Conservation (phyloP, 2,797 vertebrate species). For the Poecilia gillii region DNA sequence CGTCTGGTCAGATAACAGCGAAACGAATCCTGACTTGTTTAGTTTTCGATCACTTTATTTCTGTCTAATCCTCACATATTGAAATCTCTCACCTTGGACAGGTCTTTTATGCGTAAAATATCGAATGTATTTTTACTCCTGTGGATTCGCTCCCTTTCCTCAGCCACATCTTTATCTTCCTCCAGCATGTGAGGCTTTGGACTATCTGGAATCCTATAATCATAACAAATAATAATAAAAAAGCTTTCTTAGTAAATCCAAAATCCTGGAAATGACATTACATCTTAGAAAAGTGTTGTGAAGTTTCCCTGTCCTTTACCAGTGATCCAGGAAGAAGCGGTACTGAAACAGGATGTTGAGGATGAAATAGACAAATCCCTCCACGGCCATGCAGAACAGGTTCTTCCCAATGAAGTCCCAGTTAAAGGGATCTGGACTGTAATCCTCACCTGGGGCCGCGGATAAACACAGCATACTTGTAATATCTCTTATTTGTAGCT, state of each 20-base stretch:
- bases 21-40: background rate
- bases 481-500: background rate
- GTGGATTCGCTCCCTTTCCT: slow-evolving; percentile 88
- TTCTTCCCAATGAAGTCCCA: slow-evolving; percentile 94
- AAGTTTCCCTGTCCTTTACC: slow-evolving; percentile 71
- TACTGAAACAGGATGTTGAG: slow-evolving; percentile 89
- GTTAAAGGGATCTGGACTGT: slow-evolving; percentile 85
- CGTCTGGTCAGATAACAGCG: slow-evolving; percentile 70
- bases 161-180: slow-evolving; percentile 90
- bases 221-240: background rate
- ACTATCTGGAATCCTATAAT: slow-evolving; percentile 80
- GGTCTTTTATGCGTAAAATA: slow-evolving; percentile 86
- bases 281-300: background rate
- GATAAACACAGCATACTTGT: background rate
- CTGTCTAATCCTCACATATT: background rate
- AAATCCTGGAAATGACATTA: background rate
- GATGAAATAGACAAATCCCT: slow-evolving; percentile 88
- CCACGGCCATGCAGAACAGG: slow-evolving; percentile 86
- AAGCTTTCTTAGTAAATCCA: background rate
- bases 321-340: slow-evolving; percentile 82
- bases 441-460: slow-evolving; percentile 84
- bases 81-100: slow-evolving; percentile 86
- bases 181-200: slow-evolving; percentile 70
- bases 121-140: slow-evolving; percentile 81
- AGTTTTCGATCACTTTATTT: background rate